Evolutionary conservation across 2,113 vertebrate species (phyloP).

Genomic region (Canis aureus): DNA sequence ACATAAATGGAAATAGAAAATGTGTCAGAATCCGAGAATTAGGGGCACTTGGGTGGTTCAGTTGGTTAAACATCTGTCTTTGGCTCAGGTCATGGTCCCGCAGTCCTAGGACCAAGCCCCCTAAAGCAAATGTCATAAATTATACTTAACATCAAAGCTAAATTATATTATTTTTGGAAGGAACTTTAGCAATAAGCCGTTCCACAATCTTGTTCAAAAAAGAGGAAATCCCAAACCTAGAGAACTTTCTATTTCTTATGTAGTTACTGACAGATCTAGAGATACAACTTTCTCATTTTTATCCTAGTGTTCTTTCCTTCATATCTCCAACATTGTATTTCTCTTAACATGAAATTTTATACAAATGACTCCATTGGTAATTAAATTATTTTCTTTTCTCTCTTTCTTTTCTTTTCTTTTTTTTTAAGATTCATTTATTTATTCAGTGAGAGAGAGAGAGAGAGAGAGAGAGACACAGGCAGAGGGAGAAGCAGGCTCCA

Average conservation of each 20-base stretch:
- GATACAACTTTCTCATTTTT: not conserved
- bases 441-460: too few relatives aligned
- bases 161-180: not conserved
- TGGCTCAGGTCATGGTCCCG: not conserved
- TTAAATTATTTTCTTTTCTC: not conserved
- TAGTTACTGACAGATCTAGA: not conserved
- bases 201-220: not conserved
- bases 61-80: not conserved
- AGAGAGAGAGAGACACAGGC: too few relatives aligned
- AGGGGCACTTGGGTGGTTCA: not conserved
- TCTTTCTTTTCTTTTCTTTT: too few relatives aligned
- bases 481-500: too few relatives aligned
- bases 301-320: not conserved
- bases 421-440: too few relatives aligned
- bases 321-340: not conserved
- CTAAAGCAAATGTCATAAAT: not conserved
- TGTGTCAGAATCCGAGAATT: not conserved
- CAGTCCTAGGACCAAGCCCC: not conserved
- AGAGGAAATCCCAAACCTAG: not conserved
- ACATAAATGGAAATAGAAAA: not conserved
- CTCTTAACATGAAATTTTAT: not conserved
- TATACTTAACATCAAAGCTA: not conserved
- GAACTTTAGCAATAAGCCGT: not conserved
- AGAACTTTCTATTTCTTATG: not conserved
- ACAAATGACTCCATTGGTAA: not conserved